These are phyloP conservation scores for Cyprinodon diabolis DNA, from an alignment of 2,797 vertebrate genomes.

Conservation along the genomic window DNA sequence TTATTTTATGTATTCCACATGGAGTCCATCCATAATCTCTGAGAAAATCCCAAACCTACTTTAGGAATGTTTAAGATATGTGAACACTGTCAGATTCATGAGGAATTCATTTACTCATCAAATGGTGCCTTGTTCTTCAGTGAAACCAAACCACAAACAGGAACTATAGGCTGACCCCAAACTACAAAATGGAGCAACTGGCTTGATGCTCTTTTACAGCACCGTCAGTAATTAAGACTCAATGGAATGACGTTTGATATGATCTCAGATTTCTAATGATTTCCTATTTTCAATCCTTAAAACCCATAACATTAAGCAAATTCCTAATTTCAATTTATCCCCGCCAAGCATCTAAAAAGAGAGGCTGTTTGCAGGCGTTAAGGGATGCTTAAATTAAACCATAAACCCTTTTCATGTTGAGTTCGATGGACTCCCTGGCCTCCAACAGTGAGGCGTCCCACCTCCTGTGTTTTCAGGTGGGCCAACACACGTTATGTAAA, in stretches of 20 bases:
- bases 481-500: constrained; percentile 26
- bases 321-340: constrained; percentile 55
- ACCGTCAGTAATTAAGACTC: constrained; percentile 21
- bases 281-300: constrained; percentile 48
- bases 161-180: not conserved
- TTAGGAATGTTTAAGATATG: constrained; percentile 43
- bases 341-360: not conserved
- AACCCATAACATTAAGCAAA: constrained; percentile 31
- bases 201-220: constrained; percentile 20
- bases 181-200: constrained; percentile 10
- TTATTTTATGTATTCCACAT: constrained; percentile 53
- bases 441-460: constrained; percentile 47
- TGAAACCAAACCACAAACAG: constrained; percentile 38
- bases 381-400: not conserved
- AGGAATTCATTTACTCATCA: constrained; percentile 15
- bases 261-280: constrained; percentile 28
- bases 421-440: constrained; percentile 2
- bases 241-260: constrained; percentile 4
- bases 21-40: constrained; percentile 50
- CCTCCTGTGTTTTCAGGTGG: constrained; percentile 51
- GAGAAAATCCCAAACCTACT: constrained; percentile 47
- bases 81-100: constrained; percentile 23
- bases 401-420: no score
- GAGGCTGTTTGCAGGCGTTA: no score
- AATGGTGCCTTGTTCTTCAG: constrained; percentile 20